A percentile compares a stretch with the other conserved stretches of the same genome.
phyloP scores from a whole-genome alignment of 2,113 vertebrate genomes.

The Sinocyclocheilus grahami region DNA sequence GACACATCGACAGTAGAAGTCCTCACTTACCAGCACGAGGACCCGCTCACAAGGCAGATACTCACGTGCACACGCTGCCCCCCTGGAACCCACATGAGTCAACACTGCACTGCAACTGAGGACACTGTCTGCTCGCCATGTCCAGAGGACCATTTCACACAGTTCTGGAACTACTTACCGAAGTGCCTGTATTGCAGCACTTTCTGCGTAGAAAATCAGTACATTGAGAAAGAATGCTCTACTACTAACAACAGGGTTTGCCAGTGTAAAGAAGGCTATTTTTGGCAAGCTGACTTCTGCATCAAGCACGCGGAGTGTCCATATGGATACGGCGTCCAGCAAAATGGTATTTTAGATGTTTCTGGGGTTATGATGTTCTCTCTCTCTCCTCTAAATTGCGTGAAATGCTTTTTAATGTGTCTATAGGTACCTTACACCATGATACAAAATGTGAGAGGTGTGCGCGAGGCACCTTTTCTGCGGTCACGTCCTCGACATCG shows the following conservation, averaged over 20 bases:
- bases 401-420: not conserved
- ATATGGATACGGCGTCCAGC: slow-evolving; percentile 62
- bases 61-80: slow-evolving; percentile 67
- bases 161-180: slow-evolving; percentile 72
- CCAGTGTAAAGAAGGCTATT: slow-evolving; percentile 70
- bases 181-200: slow-evolving; percentile 73
- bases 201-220: slow-evolving; percentile 63
- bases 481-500: slow-evolving; percentile 53
- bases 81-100: slow-evolving; percentile 62
- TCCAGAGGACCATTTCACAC: slow-evolving; percentile 61
- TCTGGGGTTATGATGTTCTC: too few relatives aligned
- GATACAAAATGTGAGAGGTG: slow-evolving; percentile 72
- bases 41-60: slow-evolving; percentile 33
- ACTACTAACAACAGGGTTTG: slow-evolving; percentile 66
- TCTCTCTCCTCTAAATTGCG: too few relatives aligned
- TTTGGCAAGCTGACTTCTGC: slow-evolving; percentile 63
- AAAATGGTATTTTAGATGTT: slow-evolving; percentile 56
- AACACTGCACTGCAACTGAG: slow-evolving; percentile 59
- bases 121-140: slow-evolving; percentile 65
- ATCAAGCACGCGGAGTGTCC: slow-evolving; percentile 60
- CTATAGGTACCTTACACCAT: slow-evolving; percentile 60
- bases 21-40: slow-evolving; percentile 51
- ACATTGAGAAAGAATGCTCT: slow-evolving; percentile 68
- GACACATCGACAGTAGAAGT: not conserved
- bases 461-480: slow-evolving; percentile 66